These are phyloP conservation scores for Apotomis betuletana DNA, from an alignment of 2,888 invertebrate genomes.

Conservation along the genomic window DNA sequence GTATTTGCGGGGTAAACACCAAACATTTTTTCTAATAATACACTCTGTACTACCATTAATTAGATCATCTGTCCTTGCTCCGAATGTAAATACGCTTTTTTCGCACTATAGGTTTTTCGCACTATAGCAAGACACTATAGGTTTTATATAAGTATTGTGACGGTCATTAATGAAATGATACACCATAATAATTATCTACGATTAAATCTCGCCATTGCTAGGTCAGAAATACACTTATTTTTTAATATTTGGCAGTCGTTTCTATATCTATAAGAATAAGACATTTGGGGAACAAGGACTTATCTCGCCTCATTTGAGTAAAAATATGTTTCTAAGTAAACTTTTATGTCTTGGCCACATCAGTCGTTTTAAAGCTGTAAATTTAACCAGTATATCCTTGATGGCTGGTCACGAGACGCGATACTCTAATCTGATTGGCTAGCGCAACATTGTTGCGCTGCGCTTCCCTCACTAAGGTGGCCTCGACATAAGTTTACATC, in stretches of 20 bases:
- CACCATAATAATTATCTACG: neutral
- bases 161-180: neutral
- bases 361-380: constrained; percentile 21
- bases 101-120: too few species aligned
- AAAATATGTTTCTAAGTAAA: constrained; percentile 14
- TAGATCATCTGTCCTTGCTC: constrained; percentile 32
- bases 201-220: constrained; percentile 11
- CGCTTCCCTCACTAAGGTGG: constrained; percentile 18
- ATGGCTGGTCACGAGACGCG: neutral
- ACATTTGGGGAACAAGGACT: constrained; percentile 36
- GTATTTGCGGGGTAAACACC: constrained; percentile 19
- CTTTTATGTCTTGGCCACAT: constrained; percentile 28
- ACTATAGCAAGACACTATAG: neutral
- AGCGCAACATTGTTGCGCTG: neutral
- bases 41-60: constrained; percentile 27
- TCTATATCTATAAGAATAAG: constrained; percentile 29
- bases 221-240: constrained; percentile 28
- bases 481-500: constrained; percentile 74
- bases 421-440: constrained; percentile 20
- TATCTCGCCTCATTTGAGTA: constrained; percentile 29
- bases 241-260: constrained; percentile 32
- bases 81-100: constrained; percentile 21
- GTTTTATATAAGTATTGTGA: neutral
- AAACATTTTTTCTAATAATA: constrained; percentile 21
- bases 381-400: neutral